Base-by-base conservation (phyloP, 2,797 vertebrate genomes). In the Manis pentadactyla region DNA sequence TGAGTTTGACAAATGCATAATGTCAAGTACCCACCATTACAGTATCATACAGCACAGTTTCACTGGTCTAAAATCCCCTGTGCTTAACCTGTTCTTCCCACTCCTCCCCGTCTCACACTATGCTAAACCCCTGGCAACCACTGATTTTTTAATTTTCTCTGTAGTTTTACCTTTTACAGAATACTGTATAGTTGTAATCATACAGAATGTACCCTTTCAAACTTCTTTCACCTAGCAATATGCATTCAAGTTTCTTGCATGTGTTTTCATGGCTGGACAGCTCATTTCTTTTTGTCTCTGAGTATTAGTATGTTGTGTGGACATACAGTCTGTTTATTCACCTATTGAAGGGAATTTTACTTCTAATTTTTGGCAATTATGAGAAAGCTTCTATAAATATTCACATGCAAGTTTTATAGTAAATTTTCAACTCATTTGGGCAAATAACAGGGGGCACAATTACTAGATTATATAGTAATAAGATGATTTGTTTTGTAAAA, bases 361-460 rank as follows among this genome's bases (percentile, higher is more conserved):
- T 91, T 84, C 27, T 4, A 63, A 17, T 39, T 78, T 37, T 78
- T 88, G 27, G 18, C 9, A 73, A 18, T 71, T 83, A 29, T n/a
- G 46, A 74, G 68, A 69, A 83, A 51, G 23, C 63, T 69, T 88
- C n/a, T 63, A n/a, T 63, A 77, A 87, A 69, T 31, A 63, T 23
- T 37, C 31, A 66, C 87, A 11, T 8, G 46, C 2, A 83, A 34
- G 23, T 69, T 91, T 87, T 69, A 37, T 23, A 42, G 57, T 66
- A n/a, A 61, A 55, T 49, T 89, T 81, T 96, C 73, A 89, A 4
- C 4, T 53, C 23, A 74, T 39, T 81, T 93, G 31, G n/a, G n/a
- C 63, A 53, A 95, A 86, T 53, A 75, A 17, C 42, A 68, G 81
- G 3, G 14, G 63, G 12, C 6, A 53, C 8, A 9, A n/a, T 55